Evolutionary conservation across 1,140 invertebrate species (phyloP), one percentile per base, ranked within the genome.

Genomic region (Drosophila pseudoobscura): DNA sequence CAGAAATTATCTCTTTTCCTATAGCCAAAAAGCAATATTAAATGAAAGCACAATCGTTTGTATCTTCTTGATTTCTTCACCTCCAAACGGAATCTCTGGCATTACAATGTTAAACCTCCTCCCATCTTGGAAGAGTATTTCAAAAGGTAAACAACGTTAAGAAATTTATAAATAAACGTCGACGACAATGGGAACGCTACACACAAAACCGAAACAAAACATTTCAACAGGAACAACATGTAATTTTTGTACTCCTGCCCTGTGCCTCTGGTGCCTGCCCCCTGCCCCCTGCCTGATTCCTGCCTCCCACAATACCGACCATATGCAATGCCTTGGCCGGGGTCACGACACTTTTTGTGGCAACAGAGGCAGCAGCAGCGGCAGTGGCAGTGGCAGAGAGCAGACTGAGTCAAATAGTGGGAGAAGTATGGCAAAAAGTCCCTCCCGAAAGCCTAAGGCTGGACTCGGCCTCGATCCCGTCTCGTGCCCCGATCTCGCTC

Each of bases 311-410:
- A 55, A 80, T 64, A 75, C 66, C 63, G 45, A 74, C 83, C 82
- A 88, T 87, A 87, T 87, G 82, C 82, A 87, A 75, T 82, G 82
- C 53, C 58, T 78, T 55, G 75, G 75, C 70, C 73, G 88, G 83
- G 88, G 88, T 90, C 88, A 90, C 88, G 88, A 90, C 88, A 90
- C 83, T 88, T 88, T 88, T 88, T 88, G 83, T 88, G 83, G 83
- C 83, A 88, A 44, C 63, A 77, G 66, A 60, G 56, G 65, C 56
- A 29, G 54, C 46, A 61, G 53, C 47, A 44, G 45, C 31, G 17
- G 45, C 47, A 62, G 59, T 45, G 62, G 50, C 50, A 43, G 39
- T 35, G 60, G 55, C 46, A 57, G 57, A 15, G 58, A 31, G 74
- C 71, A 64, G 64, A 55, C 68, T 55, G 77, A 85, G 78, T 88